These are phyloP conservation scores for Sarcophaga rosellei DNA, from an alignment of 2,888 invertebrate genomes.

Conservation along the genomic window DNA sequence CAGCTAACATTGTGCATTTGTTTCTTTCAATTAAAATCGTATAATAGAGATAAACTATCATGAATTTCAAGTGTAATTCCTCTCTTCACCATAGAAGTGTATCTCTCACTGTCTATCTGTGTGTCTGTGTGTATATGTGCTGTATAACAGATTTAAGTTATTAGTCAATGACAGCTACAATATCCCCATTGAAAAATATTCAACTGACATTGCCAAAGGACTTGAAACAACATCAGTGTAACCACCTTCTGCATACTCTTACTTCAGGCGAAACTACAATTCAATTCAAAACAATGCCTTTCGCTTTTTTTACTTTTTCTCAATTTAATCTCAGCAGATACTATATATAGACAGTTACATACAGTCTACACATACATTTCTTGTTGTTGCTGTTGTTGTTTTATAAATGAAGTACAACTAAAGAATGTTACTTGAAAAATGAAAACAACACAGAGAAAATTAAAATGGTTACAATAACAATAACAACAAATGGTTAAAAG, in stretches of 20 bases:
- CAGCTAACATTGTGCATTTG: no score
- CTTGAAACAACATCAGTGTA: background rate
- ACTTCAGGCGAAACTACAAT: no score
- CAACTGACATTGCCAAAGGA: background rate
- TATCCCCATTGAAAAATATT: constrained; percentile 25
- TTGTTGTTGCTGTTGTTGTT: background rate
- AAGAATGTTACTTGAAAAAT: background rate
- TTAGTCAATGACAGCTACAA: constrained; percentile 57
- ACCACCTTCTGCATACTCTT: no score
- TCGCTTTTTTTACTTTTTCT: background rate
- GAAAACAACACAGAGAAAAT: background rate
- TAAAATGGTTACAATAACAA: no score
- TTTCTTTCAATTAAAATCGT: no score
- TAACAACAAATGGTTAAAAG: background rate
- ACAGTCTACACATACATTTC: background rate
- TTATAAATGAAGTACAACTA: constrained; percentile 26
- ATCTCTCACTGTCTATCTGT: background rate
- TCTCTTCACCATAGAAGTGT: background rate
- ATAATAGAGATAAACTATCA: no score
- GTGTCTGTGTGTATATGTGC: background rate
- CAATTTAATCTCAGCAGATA: constrained; percentile 27
- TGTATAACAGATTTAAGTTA: constrained; percentile 32
- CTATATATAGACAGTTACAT: constrained; percentile 12
- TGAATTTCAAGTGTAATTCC: no score
- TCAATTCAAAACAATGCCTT: no score